Conservation (phyloP, 2,797 vertebrate species). For the Zonotrichia albicollis region DNA sequence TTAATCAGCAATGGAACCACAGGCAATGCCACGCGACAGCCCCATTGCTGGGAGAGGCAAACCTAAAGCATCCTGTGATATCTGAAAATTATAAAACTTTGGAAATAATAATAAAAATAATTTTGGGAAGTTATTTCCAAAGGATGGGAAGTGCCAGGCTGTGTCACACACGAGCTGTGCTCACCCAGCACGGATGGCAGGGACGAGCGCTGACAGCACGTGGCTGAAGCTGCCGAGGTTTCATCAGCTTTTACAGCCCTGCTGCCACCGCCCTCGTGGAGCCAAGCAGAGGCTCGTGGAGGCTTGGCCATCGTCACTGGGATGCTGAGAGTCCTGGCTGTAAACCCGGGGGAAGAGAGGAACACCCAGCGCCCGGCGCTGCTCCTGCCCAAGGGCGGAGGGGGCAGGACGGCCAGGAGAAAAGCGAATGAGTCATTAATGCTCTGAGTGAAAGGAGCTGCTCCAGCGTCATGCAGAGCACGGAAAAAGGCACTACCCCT, state of each 20-base stretch:
- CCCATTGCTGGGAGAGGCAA: not conserved
- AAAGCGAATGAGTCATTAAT: constrained; percentile 47
- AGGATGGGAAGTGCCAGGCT: not conserved
- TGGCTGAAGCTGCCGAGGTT: not conserved
- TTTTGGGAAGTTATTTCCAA: constrained; percentile 21
- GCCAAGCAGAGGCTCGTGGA: not conserved
- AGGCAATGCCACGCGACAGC: not conserved
- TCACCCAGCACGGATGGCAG: fast-evolving
- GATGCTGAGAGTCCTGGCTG: not conserved
- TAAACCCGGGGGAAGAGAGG: not conserved
- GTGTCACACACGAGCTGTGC: not conserved
- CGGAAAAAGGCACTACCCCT: not conserved
- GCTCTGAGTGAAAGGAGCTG: not conserved
- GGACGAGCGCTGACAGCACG: fast-evolving
- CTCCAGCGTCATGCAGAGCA: not conserved
- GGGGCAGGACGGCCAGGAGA: not conserved
- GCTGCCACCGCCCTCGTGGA: not conserved
- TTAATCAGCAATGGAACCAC: not conserved
- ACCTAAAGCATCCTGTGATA: not conserved
- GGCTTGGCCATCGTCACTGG: not conserved
- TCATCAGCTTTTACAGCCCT: not conserved
- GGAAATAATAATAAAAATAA: not conserved
- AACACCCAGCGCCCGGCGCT: not conserved
- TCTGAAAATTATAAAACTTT: not conserved
- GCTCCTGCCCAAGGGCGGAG: constrained; percentile 40